Conservation (phyloP, 1,140 invertebrate genomes). For the Drosophila insularis region DNA sequence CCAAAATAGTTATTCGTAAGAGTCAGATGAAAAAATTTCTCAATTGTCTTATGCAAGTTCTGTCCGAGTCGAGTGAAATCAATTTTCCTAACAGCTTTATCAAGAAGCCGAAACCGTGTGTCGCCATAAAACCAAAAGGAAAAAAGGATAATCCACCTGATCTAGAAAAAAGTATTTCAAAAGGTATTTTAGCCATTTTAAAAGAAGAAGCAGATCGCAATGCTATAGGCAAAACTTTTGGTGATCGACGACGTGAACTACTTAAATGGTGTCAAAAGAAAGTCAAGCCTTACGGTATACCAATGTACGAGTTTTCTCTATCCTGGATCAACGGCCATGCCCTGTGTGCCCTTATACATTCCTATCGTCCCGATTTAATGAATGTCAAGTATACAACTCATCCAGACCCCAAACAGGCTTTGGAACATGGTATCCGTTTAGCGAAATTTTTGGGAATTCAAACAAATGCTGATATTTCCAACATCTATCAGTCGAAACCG, state of each 20-base stretch:
- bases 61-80: background rate
- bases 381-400: slow-evolving; percentile 9
- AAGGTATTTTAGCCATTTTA: background rate
- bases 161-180: background rate
- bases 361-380: slow-evolving; percentile 41
- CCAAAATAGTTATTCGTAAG: background rate
- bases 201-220: background rate
- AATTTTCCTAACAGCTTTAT: background rate
- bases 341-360: slow-evolving; percentile 53
- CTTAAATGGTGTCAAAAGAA: slow-evolving; percentile 51
- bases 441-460: slow-evolving; percentile 29
- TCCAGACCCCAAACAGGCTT: background rate
- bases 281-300: slow-evolving; percentile 60
- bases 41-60: background rate
- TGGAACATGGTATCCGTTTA: slow-evolving; percentile 13
- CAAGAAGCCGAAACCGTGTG: background rate
- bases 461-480: slow-evolving; percentile 6
- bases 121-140: background rate
- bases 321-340: slow-evolving; percentile 55
- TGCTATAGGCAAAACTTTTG: slow-evolving; percentile 44
- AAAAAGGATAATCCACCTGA: background rate
- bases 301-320: slow-evolving; percentile 56
- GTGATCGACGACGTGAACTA: slow-evolving; percentile 14
- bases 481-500: slow-evolving; percentile 13
- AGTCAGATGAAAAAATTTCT: background rate